Percentiles rank a stretch among this genome's conserved stretches.
Conservation (phyloP, 1,140 invertebrate species). For the Ceratitis capitata region DNA sequence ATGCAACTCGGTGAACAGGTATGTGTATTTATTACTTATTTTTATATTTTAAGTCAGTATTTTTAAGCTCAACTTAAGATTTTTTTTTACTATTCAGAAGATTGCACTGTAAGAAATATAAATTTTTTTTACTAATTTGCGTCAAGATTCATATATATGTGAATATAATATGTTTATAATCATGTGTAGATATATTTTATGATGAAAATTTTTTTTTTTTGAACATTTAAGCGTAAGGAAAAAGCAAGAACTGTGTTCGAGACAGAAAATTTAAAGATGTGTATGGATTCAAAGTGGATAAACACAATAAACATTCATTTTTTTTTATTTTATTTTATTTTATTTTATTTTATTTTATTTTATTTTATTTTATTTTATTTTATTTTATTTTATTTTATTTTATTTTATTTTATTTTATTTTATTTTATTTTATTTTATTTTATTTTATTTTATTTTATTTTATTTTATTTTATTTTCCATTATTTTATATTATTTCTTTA, state of each 20-base stretch:
- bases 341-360: neutral
- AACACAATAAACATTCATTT: neutral
- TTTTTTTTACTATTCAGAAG: neutral
- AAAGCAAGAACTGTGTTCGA: too few relatives aligned
- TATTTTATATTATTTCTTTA: neutral
- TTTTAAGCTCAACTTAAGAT: neutral
- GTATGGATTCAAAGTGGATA: neutral
- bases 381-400: slow-evolving; percentile 24
- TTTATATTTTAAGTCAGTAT: neutral
- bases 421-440: slow-evolving; percentile 17
- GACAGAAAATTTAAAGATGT: too few relatives aligned
- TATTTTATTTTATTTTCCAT: neutral
- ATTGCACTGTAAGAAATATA: neutral
- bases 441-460: neutral
- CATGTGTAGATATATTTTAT: too few relatives aligned
- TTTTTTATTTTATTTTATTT: neutral
- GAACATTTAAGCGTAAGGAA: too few relatives aligned
- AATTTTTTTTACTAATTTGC: neutral
- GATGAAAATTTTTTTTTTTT: too few relatives aligned
- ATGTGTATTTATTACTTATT: neutral
- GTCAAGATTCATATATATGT: too few relatives aligned
- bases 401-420: neutral
- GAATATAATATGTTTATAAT: too few relatives aligned
- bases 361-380: slow-evolving; percentile 34
- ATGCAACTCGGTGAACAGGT: neutral